These are phyloP conservation scores for Uloborus plumipes DNA, from an alignment of 2,888 invertebrate genomes.

Conservation along the genomic window DNA sequence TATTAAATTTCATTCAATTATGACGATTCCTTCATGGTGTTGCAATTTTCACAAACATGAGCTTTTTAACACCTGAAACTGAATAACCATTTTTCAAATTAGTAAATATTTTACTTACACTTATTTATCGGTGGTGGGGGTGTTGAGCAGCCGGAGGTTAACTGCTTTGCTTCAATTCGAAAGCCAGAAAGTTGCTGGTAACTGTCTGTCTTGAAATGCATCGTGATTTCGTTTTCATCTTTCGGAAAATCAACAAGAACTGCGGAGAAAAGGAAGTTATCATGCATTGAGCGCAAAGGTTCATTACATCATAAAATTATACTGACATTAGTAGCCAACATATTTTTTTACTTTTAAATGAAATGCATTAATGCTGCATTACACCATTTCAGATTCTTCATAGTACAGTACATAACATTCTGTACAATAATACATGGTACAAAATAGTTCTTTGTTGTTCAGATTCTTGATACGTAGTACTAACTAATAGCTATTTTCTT, in stretches of 20 bases:
- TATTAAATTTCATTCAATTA: too few relatives aligned
- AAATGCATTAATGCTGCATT: neutral
- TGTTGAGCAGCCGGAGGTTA: slow-evolving; percentile 45
- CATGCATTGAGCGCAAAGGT: too few relatives aligned
- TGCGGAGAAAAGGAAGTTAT: neutral
- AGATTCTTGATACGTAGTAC: too few relatives aligned
- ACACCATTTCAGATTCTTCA: too few relatives aligned
- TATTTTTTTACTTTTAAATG: neutral
- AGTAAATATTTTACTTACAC: slow-evolving; percentile 10
- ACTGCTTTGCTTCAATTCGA: slow-evolving; percentile 64
- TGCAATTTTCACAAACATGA: too few relatives aligned
- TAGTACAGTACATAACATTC: too few relatives aligned
- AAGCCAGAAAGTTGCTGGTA: slow-evolving; percentile 63
- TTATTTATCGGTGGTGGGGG: slow-evolving; percentile 23
- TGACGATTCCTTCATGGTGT: too few relatives aligned
- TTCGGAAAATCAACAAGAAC: slow-evolving; percentile 65
- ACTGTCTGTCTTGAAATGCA: slow-evolving; percentile 65
- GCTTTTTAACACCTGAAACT: too few relatives aligned
- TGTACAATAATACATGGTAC: too few relatives aligned
- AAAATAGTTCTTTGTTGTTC: too few relatives aligned
- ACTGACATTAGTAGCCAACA: neutral
- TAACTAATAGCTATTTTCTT: too few relatives aligned
- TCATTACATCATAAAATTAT: neutral
- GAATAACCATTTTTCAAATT: too few relatives aligned
- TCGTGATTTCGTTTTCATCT: slow-evolving; percentile 39